Evolutionary conservation across 2,113 vertebrate species (phyloP).

Genomic region (Uria lomvia): DNA sequence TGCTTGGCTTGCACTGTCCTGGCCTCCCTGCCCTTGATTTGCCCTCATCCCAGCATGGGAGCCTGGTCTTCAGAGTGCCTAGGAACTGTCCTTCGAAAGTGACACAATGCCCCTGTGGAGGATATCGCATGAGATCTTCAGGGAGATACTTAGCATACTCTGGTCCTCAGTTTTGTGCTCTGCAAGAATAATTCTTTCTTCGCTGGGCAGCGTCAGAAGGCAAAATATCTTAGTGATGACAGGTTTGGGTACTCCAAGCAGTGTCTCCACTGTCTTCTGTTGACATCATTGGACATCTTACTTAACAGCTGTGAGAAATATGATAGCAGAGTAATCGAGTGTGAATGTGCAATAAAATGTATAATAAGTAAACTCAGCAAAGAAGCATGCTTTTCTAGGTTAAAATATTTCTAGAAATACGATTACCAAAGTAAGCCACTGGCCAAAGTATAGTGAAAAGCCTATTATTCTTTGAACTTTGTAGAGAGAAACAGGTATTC

Average conservation of each 20-base stretch:
- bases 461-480: background rate
- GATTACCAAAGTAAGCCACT: background rate
- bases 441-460: background rate
- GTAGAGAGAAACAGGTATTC: background rate
- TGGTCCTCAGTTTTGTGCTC: background rate
- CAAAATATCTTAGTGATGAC: background rate
- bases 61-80: background rate
- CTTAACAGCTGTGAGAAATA: background rate
- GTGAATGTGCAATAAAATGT: background rate
- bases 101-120: accelerated
- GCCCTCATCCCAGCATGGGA: accelerated
- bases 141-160: background rate
- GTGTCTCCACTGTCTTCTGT: background rate
- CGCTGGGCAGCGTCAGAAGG: background rate
- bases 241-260: background rate
- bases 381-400: background rate
- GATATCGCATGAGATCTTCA: background rate
- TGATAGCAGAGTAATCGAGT: accelerated
- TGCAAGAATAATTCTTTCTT: background rate
- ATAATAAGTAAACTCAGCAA: background rate
- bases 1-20: background rate
- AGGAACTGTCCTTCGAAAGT: background rate
- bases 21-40: background rate
- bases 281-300: background rate
- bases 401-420: background rate